Evolutionary conservation across 2,113 vertebrate genomes (phyloP).

Genomic region (Syngnathus typhle): DNA sequence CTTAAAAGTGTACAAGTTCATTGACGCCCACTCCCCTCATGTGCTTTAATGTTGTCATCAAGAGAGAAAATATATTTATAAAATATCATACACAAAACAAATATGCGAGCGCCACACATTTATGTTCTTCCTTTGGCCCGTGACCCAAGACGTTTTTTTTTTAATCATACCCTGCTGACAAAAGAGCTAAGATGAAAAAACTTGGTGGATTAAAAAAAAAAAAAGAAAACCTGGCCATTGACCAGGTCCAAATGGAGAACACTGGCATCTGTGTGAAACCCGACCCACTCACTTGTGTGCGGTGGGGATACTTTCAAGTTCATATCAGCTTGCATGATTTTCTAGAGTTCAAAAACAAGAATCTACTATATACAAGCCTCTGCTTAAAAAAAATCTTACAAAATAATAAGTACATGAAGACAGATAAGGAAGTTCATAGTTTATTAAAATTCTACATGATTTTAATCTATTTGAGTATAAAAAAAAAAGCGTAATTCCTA

Average conservation of each 20-base stretch:
- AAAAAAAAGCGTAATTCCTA: slow-evolving; percentile 43
- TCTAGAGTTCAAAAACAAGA: slow-evolving; percentile 9
- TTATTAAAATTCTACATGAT: slow-evolving; percentile 62
- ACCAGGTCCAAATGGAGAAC: neutral
- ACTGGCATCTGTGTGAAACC: neutral
- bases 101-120: neutral
- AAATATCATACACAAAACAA: neutral
- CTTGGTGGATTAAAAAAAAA: neutral
- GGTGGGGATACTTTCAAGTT: slow-evolving; percentile 9
- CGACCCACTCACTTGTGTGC: slow-evolving; percentile 22
- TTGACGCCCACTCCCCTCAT: neutral
- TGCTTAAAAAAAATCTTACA: slow-evolving; percentile 22
- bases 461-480: slow-evolving; percentile 48
- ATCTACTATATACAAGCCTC: slow-evolving; percentile 10
- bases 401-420: slow-evolving; percentile 39
- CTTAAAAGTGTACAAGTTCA: neutral
- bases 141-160: too few relatives aligned
- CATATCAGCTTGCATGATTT: slow-evolving; percentile 19
- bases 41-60: slow-evolving; percentile 1
- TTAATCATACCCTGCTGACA: neutral
- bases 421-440: slow-evolving; percentile 53
- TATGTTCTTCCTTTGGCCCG: neutral
- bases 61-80: neutral
- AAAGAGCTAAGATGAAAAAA: neutral
- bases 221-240: neutral